A percentile compares a stretch with the other conserved stretches of the same genome.
These are phyloP conservation scores for Chrysaora quinquecirrha DNA, from an alignment of 30 jellyfish, hydroid and myxozoan genomes.

Conservation along the genomic window DNA sequence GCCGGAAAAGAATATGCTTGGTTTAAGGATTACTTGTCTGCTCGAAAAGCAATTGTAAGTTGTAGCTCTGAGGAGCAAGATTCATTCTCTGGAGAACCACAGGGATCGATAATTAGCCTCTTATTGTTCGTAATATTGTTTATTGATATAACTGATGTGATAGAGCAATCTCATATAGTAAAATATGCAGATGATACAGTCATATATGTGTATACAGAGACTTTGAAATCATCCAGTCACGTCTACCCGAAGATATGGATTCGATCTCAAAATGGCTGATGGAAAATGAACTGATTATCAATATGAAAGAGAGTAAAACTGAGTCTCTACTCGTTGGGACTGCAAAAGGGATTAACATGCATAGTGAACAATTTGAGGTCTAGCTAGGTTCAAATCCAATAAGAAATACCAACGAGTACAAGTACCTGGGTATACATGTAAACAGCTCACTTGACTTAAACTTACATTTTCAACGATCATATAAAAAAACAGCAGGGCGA, in stretches of 20 bases:
- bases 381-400: slow-evolving; percentile 46
- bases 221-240: slow-evolving; percentile 37
- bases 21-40: slow-evolving; percentile 12
- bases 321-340: slow-evolving; percentile 57
- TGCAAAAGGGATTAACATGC: slow-evolving; percentile 66
- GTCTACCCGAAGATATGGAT: slow-evolving; percentile 58
- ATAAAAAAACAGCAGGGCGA: slow-evolving; percentile 54
- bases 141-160: slow-evolving; percentile 2
- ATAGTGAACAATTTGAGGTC: slow-evolving; percentile 33
- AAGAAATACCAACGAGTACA: slow-evolving; percentile 58
- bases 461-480: slow-evolving; percentile 24
- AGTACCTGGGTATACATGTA: slow-evolving; percentile 60
- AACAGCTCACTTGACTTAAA: slow-evolving; percentile 42
- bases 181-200: slow-evolving; percentile 29
- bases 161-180: slow-evolving; percentile 8
- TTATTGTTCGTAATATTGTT: background rate
- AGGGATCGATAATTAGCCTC: slow-evolving; percentile 20
- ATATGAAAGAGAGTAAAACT: slow-evolving; percentile 56
- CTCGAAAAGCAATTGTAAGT: slow-evolving; percentile 25
- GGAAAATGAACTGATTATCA: slow-evolving; percentile 66
- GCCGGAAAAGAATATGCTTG: slow-evolving; percentile 15
- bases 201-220: slow-evolving; percentile 30
- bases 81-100: slow-evolving; percentile 25
- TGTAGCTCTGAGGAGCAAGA: slow-evolving; percentile 24
- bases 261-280: slow-evolving; percentile 46